phyloP scores from a whole-genome alignment of 2,113 vertebrate species.

The Aphelocoma coerulescens region DNA sequence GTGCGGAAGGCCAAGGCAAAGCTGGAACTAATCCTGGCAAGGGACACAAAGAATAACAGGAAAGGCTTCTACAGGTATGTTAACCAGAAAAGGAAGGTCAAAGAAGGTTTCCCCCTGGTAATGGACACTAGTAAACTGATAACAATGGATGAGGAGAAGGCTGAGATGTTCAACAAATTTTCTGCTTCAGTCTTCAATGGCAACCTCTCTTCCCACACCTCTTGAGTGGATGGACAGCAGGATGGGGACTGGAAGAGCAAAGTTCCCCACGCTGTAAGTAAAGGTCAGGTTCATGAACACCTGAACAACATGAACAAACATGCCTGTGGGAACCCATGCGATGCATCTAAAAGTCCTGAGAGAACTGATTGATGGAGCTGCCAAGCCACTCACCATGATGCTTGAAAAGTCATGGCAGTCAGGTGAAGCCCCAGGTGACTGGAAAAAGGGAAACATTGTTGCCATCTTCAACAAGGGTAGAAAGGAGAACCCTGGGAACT shows the following conservation, averaged over 20 bases:
- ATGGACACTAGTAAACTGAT: rapidly evolving
- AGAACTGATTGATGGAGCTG: background rate
- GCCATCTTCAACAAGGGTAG: background rate
- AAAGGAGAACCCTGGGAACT: background rate
- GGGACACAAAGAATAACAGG: background rate
- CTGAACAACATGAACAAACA: background rate
- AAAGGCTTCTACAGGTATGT: background rate
- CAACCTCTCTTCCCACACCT: background rate
- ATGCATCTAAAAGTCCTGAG: background rate
- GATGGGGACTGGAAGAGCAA: background rate
- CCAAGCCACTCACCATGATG: background rate
- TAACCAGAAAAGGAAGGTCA: background rate
- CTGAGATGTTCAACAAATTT: background rate
- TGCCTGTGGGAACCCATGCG: background rate
- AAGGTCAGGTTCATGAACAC: background rate
- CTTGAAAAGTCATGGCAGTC: background rate
- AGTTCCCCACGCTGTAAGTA: background rate
- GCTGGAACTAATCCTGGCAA: background rate
- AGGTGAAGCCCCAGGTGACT: background rate
- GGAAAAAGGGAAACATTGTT: background rate
- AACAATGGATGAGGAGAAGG: background rate
- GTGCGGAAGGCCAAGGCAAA: background rate
- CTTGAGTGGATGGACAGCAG: background rate
- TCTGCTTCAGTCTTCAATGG: background rate
- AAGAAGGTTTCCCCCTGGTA: background rate